Base-by-base conservation (phyloP, 2,888 invertebrate genomes). In the Chrysomela aeneicollis region DNA sequence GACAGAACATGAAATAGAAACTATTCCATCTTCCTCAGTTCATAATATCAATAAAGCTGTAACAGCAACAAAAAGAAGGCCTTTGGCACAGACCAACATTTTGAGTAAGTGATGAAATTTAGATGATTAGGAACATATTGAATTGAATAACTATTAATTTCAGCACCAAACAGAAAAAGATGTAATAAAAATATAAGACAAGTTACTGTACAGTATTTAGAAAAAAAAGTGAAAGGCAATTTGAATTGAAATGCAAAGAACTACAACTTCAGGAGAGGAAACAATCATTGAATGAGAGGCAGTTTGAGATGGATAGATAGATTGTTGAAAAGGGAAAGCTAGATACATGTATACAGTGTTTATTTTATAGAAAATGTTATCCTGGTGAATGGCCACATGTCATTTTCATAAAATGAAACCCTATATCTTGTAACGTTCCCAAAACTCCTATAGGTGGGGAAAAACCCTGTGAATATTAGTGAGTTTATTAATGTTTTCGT, bases 211-310 rank as follows among this genome's bases (percentile, higher is more conserved):
- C 17, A 59, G 19, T 59, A 59, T 59, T 50, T 50, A 21, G 59
- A 49, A 50, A 59, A 10, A 54, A 55, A 54, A 10, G 12, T 62
- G 55, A 62, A n/a, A 62, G 17, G 51, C 22, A 50, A 19, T 15
- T 50, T 50, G 61, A 62, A 37, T 32, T 62, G n/a, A 50, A 37
- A 32, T 35, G 15, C 17, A 54, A 55, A 55, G 57, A 62, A 50
- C 15, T 62, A 26, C 21, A 2, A n/a, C 57, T 62, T 35, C 32
- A 54, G 55, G 61, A 61, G 21, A 62, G 55, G 32, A 50, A 62
- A 35, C 61, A 57, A n/a, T 18, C 9, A 3, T 26, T 51, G 37
- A 22, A 50, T n/a, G 61, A 62, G 51, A 51, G 19, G n/a, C 30
- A 62, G 15, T 50, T 47, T 49, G 61, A 62, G 37, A 21, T 62